These are phyloP conservation scores for Dasypolia templi DNA, from an alignment of 2,888 invertebrate genomes.

Conservation along the genomic window DNA sequence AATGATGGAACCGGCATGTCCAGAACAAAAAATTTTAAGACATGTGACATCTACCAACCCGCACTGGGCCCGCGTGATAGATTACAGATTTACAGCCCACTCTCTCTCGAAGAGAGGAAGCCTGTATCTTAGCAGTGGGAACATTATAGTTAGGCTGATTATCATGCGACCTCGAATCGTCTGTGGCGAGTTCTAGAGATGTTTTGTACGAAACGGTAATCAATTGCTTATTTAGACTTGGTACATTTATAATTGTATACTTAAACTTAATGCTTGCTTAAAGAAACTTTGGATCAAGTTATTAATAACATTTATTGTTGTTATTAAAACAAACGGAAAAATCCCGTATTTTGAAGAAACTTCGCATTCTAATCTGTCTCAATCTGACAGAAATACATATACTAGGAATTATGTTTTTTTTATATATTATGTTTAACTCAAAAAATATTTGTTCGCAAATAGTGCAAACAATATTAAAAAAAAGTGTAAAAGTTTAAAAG, in stretches of 20 bases:
- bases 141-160: too few relatives aligned
- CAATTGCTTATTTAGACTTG: neutral
- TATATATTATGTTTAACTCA: too few relatives aligned
- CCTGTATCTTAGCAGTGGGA: too few relatives aligned
- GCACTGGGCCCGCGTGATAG: neutral
- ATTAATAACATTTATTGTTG: constrained; percentile 3
- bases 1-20: too few relatives aligned
- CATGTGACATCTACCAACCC: neutral
- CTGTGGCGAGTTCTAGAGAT: neutral
- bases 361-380: neutral
- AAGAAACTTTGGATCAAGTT: constrained; percentile 3
- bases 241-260: constrained; percentile 4
- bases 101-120: neutral
- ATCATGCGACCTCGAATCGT: neutral
- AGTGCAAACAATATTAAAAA: too few relatives aligned
- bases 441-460: too few relatives aligned
- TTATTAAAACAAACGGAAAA: neutral
- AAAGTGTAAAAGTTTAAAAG: too few relatives aligned
- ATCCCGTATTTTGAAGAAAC: neutral
- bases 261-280: neutral
- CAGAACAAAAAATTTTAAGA: neutral
- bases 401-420: too few relatives aligned
- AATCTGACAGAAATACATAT: too few relatives aligned
- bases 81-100: neutral
- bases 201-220: neutral